Evolutionary conservation across 2,113 vertebrate genomes (phyloP).

Genomic region (Cephalopholis sonnerati): DNA sequence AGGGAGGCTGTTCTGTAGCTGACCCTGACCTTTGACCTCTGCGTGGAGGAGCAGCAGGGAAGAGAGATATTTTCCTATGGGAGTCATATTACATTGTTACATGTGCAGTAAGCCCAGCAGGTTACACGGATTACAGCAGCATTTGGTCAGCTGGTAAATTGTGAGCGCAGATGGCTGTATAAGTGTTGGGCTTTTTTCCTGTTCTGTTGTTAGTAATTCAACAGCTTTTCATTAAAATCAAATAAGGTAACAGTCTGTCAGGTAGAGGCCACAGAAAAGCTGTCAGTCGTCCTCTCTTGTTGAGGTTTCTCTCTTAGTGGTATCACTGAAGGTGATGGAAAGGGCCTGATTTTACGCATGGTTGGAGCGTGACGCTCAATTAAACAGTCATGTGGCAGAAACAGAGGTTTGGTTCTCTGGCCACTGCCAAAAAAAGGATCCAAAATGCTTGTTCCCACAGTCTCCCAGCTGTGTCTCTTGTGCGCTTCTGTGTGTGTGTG

Average conservation of each 20-base stretch:
- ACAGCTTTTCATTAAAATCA: neutral
- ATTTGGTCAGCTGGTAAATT: constrained; percentile 39
- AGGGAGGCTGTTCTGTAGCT: constrained; percentile 31
- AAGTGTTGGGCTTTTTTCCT: neutral
- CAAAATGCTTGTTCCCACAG: constrained; percentile 15
- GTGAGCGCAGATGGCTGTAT: constrained; percentile 13
- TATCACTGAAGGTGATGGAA: constrained; percentile 13
- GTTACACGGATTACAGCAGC: constrained; percentile 23
- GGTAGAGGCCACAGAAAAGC: neutral
- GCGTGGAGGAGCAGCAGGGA: constrained; percentile 15
- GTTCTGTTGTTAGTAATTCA: neutral
- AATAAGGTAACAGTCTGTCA: neutral
- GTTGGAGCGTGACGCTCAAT: neutral
- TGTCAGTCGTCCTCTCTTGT: neutral
- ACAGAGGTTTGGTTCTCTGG: constrained; percentile 17
- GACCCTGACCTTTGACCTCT: constrained; percentile 50
- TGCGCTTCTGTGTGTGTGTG: neutral
- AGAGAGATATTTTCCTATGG: constrained; percentile 9
- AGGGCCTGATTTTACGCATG: neutral
- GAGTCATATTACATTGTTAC: constrained; percentile 38
- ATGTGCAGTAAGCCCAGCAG: constrained; percentile 35
- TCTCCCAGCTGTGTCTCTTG: constrained; percentile 48
- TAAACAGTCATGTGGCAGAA: constrained; percentile 1
- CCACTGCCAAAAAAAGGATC: constrained; percentile 34
- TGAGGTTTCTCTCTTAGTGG: neutral